These are phyloP conservation scores for Cuculus canorus DNA, from an alignment of 2,797 vertebrate species.

Conservation along the genomic window DNA sequence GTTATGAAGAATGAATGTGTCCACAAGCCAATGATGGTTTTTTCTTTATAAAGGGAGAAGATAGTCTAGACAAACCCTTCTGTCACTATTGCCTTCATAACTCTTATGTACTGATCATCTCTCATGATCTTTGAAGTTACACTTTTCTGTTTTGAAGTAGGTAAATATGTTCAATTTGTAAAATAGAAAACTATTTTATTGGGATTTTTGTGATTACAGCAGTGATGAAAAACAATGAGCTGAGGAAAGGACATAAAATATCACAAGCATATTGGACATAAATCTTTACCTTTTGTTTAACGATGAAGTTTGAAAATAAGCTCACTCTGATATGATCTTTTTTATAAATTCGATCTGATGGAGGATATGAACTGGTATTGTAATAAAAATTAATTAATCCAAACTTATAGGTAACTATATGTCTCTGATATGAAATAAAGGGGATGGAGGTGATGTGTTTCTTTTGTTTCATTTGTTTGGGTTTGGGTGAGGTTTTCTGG, in stretches of 20 bases:
- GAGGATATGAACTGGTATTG: not conserved
- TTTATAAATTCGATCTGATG: not conserved
- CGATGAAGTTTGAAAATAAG: not conserved
- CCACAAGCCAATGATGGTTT: not conserved
- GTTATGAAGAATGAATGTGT: not conserved
- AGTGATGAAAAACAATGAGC: not conserved
- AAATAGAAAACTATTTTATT: not conserved
- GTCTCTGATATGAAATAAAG: not conserved
- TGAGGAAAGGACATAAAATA: not conserved
- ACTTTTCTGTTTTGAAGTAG: not conserved
- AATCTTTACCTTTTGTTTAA: not conserved
- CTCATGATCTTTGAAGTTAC: not conserved
- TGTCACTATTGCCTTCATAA: not conserved
- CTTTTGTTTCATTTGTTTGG: not conserved
- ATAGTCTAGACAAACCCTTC: not conserved
- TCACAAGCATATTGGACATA: not conserved
- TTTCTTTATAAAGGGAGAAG: not conserved
- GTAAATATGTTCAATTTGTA: not conserved
- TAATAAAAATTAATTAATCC: not conserved
- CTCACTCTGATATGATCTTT: not conserved
- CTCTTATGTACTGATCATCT: not conserved
- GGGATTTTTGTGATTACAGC: not conserved
- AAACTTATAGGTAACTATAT: not conserved
- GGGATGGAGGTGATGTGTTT: not conserved
- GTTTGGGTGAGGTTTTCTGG: rapidly evolving